Evolutionary conservation across 2,797 vertebrate genomes (phyloP), one percentile per base, ranked within the genome.

Genomic region (Triplophysa yarkandensis): DNA sequence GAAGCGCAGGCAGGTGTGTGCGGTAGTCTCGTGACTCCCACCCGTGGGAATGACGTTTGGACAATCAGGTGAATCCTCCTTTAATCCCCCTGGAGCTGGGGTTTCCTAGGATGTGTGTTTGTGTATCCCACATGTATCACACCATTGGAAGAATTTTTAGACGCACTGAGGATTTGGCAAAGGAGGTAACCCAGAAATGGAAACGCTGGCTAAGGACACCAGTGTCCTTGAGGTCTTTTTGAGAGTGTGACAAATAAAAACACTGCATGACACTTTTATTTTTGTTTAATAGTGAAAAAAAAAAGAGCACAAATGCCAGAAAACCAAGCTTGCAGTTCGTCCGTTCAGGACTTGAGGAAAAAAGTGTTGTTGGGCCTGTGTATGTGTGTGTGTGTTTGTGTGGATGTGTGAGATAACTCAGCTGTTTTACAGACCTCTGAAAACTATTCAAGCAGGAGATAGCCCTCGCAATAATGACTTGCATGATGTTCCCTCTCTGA

Each of bases 1-100:
- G 63, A 81, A 85, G 65, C 48, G 68, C 68, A 79, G 75, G 77
- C 80, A 85, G 71, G 57, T 77, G 55, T 75, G 58, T 36, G 28
- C 36, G n/a, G 2, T 57, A 27, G 25, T 41, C 32, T 48, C 55
- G 19, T 74, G 25, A n/a, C 46, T 69, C 52, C 65, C 81, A 52
- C 61, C 62, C 36, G 28, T 70, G 74, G 72, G 72, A 75, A 74
- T 81, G 80, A 76, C 63, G 17, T 66, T 54, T 60, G 41, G 44
- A 39, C 50, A 19, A 80, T 71, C 41, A 68, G 81, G 77, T 82
- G 75, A 84, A 83, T 83, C 76, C 8, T 11, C 71, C 21, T 57
- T 13, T 84, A 84, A 84, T 81, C 84, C 74, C 57, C 19, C 46
- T n/a, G 54, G 54, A 50, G 39, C 58, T 54, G 52, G 17, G 25